A percentile compares a stretch with the other conserved stretches of the same genome.
Evolutionary conservation across 2,113 vertebrate species (phyloP).

Genomic region (Propithecus coquereli): DNA sequence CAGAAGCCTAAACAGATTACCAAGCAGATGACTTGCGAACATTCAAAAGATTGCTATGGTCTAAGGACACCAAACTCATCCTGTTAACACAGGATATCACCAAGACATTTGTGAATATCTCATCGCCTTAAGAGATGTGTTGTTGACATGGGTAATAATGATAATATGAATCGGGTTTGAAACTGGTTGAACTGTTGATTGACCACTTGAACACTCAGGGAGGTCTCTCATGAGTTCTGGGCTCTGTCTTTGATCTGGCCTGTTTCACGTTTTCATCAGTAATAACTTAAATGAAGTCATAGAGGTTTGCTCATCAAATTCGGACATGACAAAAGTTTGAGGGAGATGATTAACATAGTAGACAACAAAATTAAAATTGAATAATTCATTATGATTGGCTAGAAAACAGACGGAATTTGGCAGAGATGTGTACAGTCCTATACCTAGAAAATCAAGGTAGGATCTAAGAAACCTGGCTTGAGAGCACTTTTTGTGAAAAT

Average conservation of each 20-base stretch:
- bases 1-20: neutral
- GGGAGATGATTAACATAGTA: neutral
- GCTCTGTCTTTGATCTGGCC: neutral
- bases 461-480: neutral
- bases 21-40: neutral
- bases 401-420: neutral
- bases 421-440: neutral
- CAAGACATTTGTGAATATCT: neutral
- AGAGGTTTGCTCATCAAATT: neutral
- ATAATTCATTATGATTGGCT: neutral
- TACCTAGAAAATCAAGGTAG: neutral
- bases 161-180: neutral
- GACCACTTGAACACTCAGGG: too few relatives aligned
- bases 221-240: neutral
- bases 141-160: neutral
- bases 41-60: neutral
- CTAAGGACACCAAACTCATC: neutral
- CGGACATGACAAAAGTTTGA: neutral
- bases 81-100: neutral
- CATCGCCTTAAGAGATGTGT: neutral
- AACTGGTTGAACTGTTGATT: neutral
- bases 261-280: neutral
- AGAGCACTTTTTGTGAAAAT: neutral
- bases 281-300: neutral
- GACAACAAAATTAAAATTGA: neutral